Evolutionary conservation across 2,113 vertebrate species (phyloP), one percentile per base, ranked within the genome.

Genomic region (Paramisgurnus dabryanus): DNA sequence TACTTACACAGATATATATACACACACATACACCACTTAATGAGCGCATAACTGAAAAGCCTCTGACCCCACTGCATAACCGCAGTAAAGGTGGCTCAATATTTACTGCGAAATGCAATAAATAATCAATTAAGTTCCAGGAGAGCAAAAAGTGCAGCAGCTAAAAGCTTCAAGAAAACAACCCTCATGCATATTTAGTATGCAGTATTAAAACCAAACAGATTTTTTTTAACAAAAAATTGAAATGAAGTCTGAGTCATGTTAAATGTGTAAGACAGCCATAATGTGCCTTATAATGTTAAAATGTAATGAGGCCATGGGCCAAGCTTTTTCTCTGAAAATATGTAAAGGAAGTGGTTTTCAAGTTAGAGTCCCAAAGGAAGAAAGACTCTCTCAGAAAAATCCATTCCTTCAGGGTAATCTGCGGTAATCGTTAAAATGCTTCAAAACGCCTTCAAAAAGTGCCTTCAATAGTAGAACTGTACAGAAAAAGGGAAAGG

Each of bases 101-200:
- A 76, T 76, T 65, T 49, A 65, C 34, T 40, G 53, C 53, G 34
- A 76, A 64, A 65, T 60, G 49, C 43, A 76, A 64, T 50, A 76
- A 76, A 76, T 65, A 76, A 76, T 76, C 60, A 76, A 76, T 65
- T 50, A 40, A 6, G 6, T 60, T 47, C 12, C 18, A 49, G 47
- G 41, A 63, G 18, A 47, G 18, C 10, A 47, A 63, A 7, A 63
- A 64, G 12, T n/a, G 12, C 22, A 34, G 22, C 41, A 76, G 60
- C 18, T 63, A 72, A 63, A 7, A 47, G 17, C 11, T 45, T 9
- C 18, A 61, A 63, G 12, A 11, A 65, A 65, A 50, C 11, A 50
- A 65, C 60, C 18, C 27, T 49, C 8, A 63, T 45, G 22, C 41
- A 64, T n/a, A 64, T 39, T 50, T 5, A n/a, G 13, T 13, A 55